Evolutionary conservation across 2,888 invertebrate genomes (phyloP), one percentile per base, ranked within the genome.

Genomic region (Anagyrus pseudococci): DNA sequence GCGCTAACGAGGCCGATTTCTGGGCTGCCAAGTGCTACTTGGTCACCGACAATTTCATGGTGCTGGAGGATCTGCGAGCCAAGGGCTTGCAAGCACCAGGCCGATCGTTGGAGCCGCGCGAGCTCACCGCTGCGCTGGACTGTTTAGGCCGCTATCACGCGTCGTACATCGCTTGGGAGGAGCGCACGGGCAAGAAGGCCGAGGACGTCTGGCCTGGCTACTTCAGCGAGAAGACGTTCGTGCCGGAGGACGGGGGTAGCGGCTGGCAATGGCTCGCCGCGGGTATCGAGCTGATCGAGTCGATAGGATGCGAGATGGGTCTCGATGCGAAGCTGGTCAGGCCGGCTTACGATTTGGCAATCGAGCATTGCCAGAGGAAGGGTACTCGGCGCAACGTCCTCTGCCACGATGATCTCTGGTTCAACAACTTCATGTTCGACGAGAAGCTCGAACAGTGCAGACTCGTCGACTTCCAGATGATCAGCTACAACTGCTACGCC

Each of bases 121-220:
- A 72, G 0, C 55, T 74, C 10, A 62, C 63, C 10, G 64, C 75
- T 1, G 73, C 70, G 7, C 52, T 77, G 7, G 59, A 62, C 0
- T 48, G 70, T 0, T 19, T 78, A 7, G 78, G 77, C 4, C 68
- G 71, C 20, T 20, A 75, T 4, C 78, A 78, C 55, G 76, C 73
- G 0, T 67, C 72, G 1, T 78, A 77, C 4, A 25, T 78, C 4
- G 15, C 72, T 3, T 69, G 73, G 1, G 77, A 77, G 33, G 43
- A 58, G 1, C 33, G 52, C 6, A 1, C 46, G 10, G 19, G n/a
- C 17, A 46, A 8, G 6, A 15, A 43, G 4, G 19, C 58, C 13
- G 15, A n/a, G 10, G 26, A 54, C 10, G 44, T 37, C 0, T 58
- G 40, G 19, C 23, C 44, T 1, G 54, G 37, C 1, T 37, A 33